A percentile compares a stretch with the other conserved stretches of the same genome.
Evolutionary conservation across 1,140 invertebrate genomes (phyloP).

Genomic region (Phthorimaea operculella): DNA sequence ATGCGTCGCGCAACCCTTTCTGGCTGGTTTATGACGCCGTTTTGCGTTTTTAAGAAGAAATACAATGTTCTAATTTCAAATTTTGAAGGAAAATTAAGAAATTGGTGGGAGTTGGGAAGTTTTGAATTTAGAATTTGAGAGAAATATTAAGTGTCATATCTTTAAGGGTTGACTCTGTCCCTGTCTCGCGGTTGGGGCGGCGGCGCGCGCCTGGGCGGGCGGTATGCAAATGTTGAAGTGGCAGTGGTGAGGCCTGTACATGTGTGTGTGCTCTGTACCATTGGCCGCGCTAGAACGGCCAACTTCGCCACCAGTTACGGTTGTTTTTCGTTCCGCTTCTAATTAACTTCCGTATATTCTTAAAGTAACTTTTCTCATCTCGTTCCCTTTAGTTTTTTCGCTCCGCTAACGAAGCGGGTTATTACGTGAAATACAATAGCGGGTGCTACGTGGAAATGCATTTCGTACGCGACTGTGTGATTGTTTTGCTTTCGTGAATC

Average conservation of each 20-base stretch:
- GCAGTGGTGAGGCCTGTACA: slow-evolving; percentile 38
- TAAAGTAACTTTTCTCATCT: slow-evolving; percentile 66
- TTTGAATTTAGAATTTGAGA: background rate
- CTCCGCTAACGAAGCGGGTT: slow-evolving; percentile 38
- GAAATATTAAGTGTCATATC: background rate
- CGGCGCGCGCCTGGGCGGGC: slow-evolving; percentile 63
- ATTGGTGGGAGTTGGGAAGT: background rate
- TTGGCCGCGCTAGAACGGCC: slow-evolving; percentile 64
- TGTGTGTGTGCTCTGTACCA: slow-evolving; percentile 63
- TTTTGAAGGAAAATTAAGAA: slow-evolving; percentile 10
- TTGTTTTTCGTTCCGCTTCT: slow-evolving; percentile 66
- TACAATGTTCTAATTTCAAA: slow-evolving; percentile 25
- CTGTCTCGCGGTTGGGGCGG: slow-evolving; percentile 60
- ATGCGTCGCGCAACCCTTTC: slow-evolving; percentile 13
- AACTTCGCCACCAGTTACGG: slow-evolving; percentile 67
- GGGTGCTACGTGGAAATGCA: slow-evolving; percentile 52
- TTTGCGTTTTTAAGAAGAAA: slow-evolving; percentile 8
- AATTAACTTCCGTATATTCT: slow-evolving; percentile 67
- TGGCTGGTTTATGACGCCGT: background rate
- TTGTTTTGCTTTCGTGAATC: slow-evolving; percentile 38
- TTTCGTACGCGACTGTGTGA: slow-evolving; percentile 40
- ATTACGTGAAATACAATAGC: slow-evolving; percentile 52
- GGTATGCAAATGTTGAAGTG: slow-evolving; percentile 62
- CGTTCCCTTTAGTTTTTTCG: slow-evolving; percentile 41
- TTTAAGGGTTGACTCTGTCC: slow-evolving; percentile 35